These are phyloP conservation scores for Tetranychus cinnabarinus DNA, from an alignment of 1,140 invertebrate species.

Conservation along the genomic window DNA sequence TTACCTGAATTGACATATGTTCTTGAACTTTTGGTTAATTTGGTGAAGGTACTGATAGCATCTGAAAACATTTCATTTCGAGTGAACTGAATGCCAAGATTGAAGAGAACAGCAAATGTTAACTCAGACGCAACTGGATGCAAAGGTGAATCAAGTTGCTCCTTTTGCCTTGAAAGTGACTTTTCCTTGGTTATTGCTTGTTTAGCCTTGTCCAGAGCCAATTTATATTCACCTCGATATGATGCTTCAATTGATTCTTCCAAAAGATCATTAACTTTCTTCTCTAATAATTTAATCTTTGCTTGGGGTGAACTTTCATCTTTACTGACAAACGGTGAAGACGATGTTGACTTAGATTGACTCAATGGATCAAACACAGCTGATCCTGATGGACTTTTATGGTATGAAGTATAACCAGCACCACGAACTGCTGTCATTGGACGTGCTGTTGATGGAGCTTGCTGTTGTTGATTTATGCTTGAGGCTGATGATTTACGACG, in stretches of 20 bases:
- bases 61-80: constrained; percentile 84
- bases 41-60: constrained; percentile 80
- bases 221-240: constrained; percentile 26
- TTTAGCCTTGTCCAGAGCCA: constrained; percentile 70
- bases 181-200: constrained; percentile 81
- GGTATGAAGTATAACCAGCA: constrained; percentile 60
- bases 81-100: constrained; percentile 75
- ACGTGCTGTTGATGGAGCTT: constrained; percentile 25
- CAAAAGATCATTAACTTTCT: constrained; percentile 54
- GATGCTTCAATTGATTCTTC: constrained; percentile 47
- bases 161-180: constrained; percentile 61
- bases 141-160: constrained; percentile 30
- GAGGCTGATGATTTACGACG: not conserved
- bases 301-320: constrained; percentile 38
- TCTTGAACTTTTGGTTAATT: constrained; percentile 49
- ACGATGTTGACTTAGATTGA: constrained; percentile 29
- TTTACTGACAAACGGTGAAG: constrained; percentile 2
- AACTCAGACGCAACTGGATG: constrained; percentile 10
- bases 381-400: not conserved
- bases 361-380: constrained; percentile 47
- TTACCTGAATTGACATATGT: constrained; percentile 48
- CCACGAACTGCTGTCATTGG: constrained; percentile 89
- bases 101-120: constrained; percentile 35
- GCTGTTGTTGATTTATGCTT: constrained; percentile 12
- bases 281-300: constrained; percentile 55